Evolutionary conservation across 2,113 vertebrate species (phyloP).

Genomic region (Lophius piscatorius): DNA sequence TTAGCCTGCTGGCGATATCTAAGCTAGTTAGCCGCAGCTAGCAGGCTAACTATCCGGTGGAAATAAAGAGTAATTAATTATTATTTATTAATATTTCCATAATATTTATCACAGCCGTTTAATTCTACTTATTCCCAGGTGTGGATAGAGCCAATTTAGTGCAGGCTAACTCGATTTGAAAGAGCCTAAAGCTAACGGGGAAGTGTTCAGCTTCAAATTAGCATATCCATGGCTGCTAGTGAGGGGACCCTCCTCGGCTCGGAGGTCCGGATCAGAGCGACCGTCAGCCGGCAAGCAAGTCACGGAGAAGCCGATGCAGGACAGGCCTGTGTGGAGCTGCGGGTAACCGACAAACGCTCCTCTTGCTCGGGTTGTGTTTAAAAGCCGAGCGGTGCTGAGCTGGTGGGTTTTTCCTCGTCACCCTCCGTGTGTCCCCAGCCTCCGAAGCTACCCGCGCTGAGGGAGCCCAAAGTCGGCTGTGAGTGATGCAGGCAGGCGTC

Average conservation of each 20-base stretch:
- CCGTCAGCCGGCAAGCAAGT: slow-evolving; percentile 36
- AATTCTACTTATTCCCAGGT: slow-evolving; percentile 5
- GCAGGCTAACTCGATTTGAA: slow-evolving; percentile 5
- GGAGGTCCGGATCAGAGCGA: slow-evolving; percentile 48
- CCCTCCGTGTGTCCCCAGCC: slow-evolving; percentile 28
- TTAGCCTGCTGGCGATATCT: slow-evolving; percentile 28
- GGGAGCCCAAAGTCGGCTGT: slow-evolving; percentile 1
- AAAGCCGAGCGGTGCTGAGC: not conserved
- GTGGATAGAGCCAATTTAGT: not conserved
- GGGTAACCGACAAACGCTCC: slow-evolving; percentile 1
- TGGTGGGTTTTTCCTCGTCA: not conserved
- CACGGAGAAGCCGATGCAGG: slow-evolving; percentile 28
- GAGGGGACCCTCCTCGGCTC: slow-evolving; percentile 36
- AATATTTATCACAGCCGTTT: not conserved
- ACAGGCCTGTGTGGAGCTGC: slow-evolving; percentile 25
- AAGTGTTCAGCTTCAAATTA: not conserved
- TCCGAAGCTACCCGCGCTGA: slow-evolving; percentile 17
- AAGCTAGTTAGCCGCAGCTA: slow-evolving; percentile 65
- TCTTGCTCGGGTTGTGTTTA: rapidly evolving
- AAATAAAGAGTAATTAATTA: not conserved
- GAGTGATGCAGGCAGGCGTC: not conserved
- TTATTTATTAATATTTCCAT: not conserved
- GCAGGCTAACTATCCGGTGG: slow-evolving; percentile 47
- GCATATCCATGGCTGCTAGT: slow-evolving; percentile 47
- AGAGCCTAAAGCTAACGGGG: slow-evolving; percentile 42